Evolutionary conservation across 92 coral and sea anemone genomes (phyloP).

Genomic region (Zoanthus gigantus): DNA sequence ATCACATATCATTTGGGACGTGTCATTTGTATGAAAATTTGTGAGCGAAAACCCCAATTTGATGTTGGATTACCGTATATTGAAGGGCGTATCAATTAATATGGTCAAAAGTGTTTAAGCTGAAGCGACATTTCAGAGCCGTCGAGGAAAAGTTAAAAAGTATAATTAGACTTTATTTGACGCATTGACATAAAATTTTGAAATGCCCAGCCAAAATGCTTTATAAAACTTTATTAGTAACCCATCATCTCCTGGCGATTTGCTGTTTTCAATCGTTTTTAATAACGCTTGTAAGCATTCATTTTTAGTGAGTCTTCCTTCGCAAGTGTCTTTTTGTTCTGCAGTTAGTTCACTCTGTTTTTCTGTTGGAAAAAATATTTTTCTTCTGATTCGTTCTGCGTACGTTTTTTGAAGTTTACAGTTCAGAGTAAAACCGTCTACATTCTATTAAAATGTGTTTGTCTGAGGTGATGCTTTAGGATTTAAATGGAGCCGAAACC

Average conservation of each 20-base stretch:
- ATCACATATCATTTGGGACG: too few relatives aligned
- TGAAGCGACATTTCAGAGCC: too few relatives aligned
- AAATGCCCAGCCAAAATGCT: slow-evolving; percentile 5
- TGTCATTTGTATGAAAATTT: too few relatives aligned
- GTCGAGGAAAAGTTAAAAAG: too few relatives aligned
- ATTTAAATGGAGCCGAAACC: too few relatives aligned
- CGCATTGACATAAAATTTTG: background rate
- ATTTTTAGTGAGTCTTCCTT: background rate
- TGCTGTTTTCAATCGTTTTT: background rate
- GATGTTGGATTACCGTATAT: too few relatives aligned
- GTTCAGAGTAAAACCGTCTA: background rate
- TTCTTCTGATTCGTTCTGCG: background rate
- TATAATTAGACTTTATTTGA: too few relatives aligned
- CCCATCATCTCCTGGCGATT: slow-evolving; percentile 20
- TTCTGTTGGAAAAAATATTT: background rate
- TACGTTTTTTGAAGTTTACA: background rate
- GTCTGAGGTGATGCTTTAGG: background rate
- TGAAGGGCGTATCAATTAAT: too few relatives aligned
- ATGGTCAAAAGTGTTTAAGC: too few relatives aligned
- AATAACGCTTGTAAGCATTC: slow-evolving; percentile 3
- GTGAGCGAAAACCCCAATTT: too few relatives aligned
- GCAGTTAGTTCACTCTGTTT: background rate
- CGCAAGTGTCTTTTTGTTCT: background rate
- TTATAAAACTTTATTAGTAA: background rate
- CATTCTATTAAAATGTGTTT: slow-evolving; percentile 15